Percentiles rank a stretch among this genome's conserved stretches.
Conservation (phyloP, 2,113 vertebrate species). For the Poeciliopsis occidentalis region DNA sequence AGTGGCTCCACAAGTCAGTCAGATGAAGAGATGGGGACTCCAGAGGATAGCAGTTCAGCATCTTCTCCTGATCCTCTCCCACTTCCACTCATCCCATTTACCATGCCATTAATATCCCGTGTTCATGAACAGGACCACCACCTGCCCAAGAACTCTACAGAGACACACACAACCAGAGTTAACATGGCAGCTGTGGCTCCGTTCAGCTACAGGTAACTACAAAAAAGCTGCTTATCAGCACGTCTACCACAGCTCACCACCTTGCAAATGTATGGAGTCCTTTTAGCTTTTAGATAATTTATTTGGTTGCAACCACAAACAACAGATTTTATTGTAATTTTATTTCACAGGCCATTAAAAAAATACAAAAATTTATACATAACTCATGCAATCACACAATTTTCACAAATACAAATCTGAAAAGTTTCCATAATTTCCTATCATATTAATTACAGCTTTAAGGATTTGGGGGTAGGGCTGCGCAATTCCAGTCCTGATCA, state of each 20-base stretch:
- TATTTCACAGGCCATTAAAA: too few species aligned
- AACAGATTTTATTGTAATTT: too few species aligned
- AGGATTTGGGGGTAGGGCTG: too few species aligned
- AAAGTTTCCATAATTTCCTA: too few species aligned
- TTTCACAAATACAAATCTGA: too few species aligned
- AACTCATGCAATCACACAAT: too few species aligned
- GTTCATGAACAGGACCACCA: not conserved
- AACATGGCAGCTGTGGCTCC: conserved; percentile 82
- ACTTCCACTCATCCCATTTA: conserved; percentile 30
- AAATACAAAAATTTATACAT: too few species aligned
- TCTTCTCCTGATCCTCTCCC: conserved; percentile 49
- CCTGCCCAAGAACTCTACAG: conserved; percentile 33
- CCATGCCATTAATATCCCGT: conserved; percentile 15
- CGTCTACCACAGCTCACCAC: not conserved
- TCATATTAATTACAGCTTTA: too few species aligned
- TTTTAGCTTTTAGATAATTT: not conserved
- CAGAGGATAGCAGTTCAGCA: conserved; percentile 71
- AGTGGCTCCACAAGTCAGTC: conserved; percentile 72
- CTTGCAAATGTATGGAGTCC: not conserved
- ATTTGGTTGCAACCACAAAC: too few species aligned
- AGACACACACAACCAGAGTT: conserved; percentile 55
- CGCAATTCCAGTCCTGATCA: too few species aligned
- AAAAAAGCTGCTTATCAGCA: not conserved
- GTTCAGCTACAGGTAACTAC: conserved; percentile 75
- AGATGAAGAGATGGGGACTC: conserved; percentile 81